phyloP scores from a whole-genome alignment of 1,140 invertebrate genomes.

The Phymastichus coffea region DNA sequence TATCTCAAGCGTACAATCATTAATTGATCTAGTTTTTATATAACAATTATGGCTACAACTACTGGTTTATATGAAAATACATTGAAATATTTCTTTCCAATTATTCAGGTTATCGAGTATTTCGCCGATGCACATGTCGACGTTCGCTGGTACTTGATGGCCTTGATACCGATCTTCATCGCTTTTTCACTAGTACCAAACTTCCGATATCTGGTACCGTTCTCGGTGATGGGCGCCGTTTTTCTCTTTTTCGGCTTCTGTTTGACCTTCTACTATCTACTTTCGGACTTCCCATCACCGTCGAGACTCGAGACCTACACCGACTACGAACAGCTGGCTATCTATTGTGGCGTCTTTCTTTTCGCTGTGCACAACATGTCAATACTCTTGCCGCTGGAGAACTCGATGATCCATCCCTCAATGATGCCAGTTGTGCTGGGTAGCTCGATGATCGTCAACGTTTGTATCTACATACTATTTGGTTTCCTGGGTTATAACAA shows the following conservation, averaged over 20 bases:
- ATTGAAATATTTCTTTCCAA: too few relatives aligned
- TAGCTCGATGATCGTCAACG: slow-evolving; percentile 54
- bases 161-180: slow-evolving; percentile 50
- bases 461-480: slow-evolving; percentile 51
- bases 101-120: slow-evolving; percentile 41
- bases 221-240: slow-evolving; percentile 61
- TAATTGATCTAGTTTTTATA: too few relatives aligned
- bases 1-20: too few relatives aligned
- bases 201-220: slow-evolving; percentile 61
- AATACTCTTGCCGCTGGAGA: slow-evolving; percentile 59
- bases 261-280: slow-evolving; percentile 54
- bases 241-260: slow-evolving; percentile 47
- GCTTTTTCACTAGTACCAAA: slow-evolving; percentile 53
- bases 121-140: slow-evolving; percentile 22
- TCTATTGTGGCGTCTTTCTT: slow-evolving; percentile 59
- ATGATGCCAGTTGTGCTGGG: slow-evolving; percentile 55
- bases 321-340: neutral
- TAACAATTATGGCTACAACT: too few relatives aligned
- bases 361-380: slow-evolving; percentile 63
- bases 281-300: slow-evolving; percentile 43
- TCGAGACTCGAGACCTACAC: slow-evolving; percentile 30
- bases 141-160: slow-evolving; percentile 1
- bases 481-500: slow-evolving; percentile 63
- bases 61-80: too few relatives aligned
- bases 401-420: slow-evolving; percentile 57